Evolutionary conservation across 2,888 invertebrate genomes (phyloP), one percentile per base, ranked within the genome.

Genomic region (Ametastegia equiseti): DNA sequence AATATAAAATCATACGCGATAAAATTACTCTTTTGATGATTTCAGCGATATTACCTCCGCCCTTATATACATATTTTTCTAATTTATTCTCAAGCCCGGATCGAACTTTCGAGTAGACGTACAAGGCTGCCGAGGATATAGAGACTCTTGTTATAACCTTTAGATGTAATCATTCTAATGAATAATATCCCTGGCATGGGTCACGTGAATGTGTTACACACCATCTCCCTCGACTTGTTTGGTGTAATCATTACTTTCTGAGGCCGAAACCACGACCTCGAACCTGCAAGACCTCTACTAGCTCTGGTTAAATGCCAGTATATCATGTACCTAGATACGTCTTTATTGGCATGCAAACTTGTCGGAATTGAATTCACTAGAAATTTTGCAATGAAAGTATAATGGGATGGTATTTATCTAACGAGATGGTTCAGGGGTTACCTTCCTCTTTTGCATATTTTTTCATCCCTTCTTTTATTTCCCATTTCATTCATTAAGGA

Each of bases 71-170:
- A 9, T 19, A 54, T 75, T 75, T 75, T 45, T 50, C 36, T 75
- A 75, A 75, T 75, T 75, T 75, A 75, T 75, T 75, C 75, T n/a
- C 75, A n/a, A 50, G 19, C 50, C 54, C 36, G 75, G 75, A 75
- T 75, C 75, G 50, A 54, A 54, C n/a, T 75, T 75, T 33, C n/a
- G n/a, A 54, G 54, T 33, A n/a, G n/a, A n/a, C n/a, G n/a, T n/a
- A 75, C 75, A 75, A 75, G 75, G 75, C 54, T 54, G 36, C 42
- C 75, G 36, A 6, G 54, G 50, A 54, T 75, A 54, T 30, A 54
- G 54, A 36, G 54, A 36, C 33, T 54, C n/a, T n/a, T n/a, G 54
- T 36, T 42, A 78, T 27, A 78, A 27, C 39, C 78, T 60, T 63
- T 33, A 57, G 60, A 78, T 78, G 60, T 78, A 78, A 78, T 78